Percentiles rank a stretch among this genome's conserved stretches.
phyloP scores from a whole-genome alignment of 1,140 invertebrate species.

The Drosophila mauritiana region DNA sequence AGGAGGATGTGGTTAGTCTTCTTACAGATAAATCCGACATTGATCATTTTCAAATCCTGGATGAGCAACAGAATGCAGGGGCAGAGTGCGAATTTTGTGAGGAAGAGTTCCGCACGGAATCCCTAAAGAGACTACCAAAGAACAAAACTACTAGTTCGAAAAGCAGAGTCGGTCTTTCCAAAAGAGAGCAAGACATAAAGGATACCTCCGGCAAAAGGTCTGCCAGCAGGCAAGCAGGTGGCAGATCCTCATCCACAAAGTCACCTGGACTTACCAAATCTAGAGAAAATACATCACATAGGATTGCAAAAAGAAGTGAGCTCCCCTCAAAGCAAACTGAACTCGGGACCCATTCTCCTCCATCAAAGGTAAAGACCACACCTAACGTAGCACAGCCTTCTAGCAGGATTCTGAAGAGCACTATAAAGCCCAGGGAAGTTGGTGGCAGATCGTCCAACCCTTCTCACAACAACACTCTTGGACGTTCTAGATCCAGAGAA shows the following conservation, averaged over 20 bases:
- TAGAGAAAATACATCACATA: background rate
- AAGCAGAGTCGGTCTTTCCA: background rate
- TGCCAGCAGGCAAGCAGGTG: too few relatives aligned
- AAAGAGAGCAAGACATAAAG: background rate
- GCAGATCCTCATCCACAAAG: background rate
- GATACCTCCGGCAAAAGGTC: background rate
- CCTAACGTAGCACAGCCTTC: too few relatives aligned
- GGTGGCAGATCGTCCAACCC: background rate
- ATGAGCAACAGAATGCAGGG: constrained; percentile 2
- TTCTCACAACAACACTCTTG: background rate
- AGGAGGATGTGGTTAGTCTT: constrained; percentile 42
- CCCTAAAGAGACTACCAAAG: background rate
- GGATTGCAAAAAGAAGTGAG: too few relatives aligned
- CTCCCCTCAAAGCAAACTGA: too few relatives aligned
- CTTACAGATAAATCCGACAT: background rate
- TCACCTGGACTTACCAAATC: background rate
- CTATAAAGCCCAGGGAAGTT: background rate
- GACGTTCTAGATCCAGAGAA: background rate
- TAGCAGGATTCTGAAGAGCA: background rate
- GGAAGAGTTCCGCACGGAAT: background rate
- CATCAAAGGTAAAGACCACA: background rate
- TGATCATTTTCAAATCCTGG: constrained; percentile 16
- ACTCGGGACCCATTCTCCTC: too few relatives aligned
- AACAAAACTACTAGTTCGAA: background rate
- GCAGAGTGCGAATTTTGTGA: constrained; percentile 1